phyloP scores from a whole-genome alignment of 2,113 vertebrate genomes.

The Saccopteryx bilineata region DNA sequence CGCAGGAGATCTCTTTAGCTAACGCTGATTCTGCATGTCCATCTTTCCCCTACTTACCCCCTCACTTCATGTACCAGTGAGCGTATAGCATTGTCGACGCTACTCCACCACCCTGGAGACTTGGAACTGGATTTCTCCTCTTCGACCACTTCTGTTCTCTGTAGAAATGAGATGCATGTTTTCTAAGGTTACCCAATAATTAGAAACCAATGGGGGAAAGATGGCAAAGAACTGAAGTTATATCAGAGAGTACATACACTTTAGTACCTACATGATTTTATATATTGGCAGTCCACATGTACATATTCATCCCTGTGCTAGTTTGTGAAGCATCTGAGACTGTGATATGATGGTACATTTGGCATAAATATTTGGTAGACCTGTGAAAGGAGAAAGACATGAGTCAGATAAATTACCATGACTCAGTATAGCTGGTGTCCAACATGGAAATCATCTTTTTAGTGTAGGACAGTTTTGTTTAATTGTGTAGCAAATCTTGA shows the following conservation, averaged over 20 bases:
- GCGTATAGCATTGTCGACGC: background rate
- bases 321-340: background rate
- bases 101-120: background rate
- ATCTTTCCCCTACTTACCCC: background rate
- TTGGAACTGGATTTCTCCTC: background rate
- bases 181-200: background rate
- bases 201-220: background rate
- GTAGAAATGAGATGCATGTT: background rate
- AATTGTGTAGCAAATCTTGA: slow-evolving; percentile 35
- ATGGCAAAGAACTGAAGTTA: background rate
- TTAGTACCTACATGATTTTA: background rate
- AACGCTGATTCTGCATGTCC: background rate
- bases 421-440: background rate
- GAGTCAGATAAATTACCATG: background rate
- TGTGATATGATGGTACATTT: background rate
- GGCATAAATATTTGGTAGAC: background rate
- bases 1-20: background rate
- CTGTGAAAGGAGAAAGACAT: slow-evolving; percentile 52
- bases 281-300: background rate
- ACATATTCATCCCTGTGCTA: background rate
- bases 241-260: background rate
- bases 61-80: background rate
- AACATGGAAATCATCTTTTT: slow-evolving; percentile 55
- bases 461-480: slow-evolving; percentile 18
- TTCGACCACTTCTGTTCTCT: background rate